Base-by-base conservation (phyloP, 2,797 vertebrate species). In the Helicolenus hilgendorfi region DNA sequence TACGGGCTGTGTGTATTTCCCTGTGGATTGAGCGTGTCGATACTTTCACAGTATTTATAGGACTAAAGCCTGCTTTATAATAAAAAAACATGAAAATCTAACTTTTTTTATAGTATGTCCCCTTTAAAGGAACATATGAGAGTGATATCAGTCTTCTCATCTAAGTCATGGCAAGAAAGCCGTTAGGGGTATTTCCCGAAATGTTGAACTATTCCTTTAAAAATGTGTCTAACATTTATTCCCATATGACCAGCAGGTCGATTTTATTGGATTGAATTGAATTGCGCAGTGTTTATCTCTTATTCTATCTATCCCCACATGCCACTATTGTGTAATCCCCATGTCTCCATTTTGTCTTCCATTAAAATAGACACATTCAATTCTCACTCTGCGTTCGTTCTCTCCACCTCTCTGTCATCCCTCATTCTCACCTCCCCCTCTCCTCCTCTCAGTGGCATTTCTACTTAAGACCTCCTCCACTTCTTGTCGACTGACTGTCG, bases 351-450 rank as follows among this genome's bases (percentile, higher is more conserved):
- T 53, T 62, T 45, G 41, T 45, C 15, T 45, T 45, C 41, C 41
- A 70, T 75, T 35, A 62, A 29, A 67, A 75, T 22, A 75, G 64
- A 76, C 20, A 29, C 18, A 10, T 86, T 68, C 53, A 64, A 31
- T 84, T 92, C 75, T 77, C 67, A 27, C 81, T 70, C 45, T 84
- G 56, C 35, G 22, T 73, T 83, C 26, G 8, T 76, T 65, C 41
- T 81, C 67, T 7, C 33, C 38, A 24, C 29, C 76, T 74, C 72
- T 64, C 29, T 72, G 72, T 83, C 63, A 75, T 27, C 72, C 55
- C 90, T 35, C 49, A 71, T 87, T 90, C 83, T 85, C 89, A 81
- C 84, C 81, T 49, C 79, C 81, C 75, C 88, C 80, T 91, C 79
- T 84, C 59, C 85, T 75, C 72, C 33, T 76, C 27, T 45, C 53